Evolutionary conservation across 2,888 invertebrate genomes (phyloP).

Genomic region (Oligia strigilis): DNA sequence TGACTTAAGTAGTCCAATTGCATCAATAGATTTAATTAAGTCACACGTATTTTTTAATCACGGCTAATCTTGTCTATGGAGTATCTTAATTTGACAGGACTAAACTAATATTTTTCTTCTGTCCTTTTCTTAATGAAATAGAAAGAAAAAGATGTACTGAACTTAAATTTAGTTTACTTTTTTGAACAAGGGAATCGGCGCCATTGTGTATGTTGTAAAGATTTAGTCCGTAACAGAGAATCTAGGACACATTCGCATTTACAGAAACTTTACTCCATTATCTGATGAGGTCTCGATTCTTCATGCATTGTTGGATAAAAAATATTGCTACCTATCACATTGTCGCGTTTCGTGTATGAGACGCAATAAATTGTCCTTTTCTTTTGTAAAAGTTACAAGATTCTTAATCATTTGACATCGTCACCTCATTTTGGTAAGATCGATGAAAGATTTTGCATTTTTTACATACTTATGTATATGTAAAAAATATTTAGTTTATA

Average conservation of each 20-base stretch:
- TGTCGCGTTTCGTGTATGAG: not conserved
- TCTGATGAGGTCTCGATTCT: constrained; percentile 36
- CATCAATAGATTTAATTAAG: no score
- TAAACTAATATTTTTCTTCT: no score
- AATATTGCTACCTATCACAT: constrained; percentile 25
- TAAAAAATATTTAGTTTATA: not conserved
- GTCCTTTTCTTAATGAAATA: no score
- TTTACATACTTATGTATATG: not conserved
- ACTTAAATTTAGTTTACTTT: no score
- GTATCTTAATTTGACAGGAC: no score
- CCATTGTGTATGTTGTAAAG: not conserved
- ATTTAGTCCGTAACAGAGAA: constrained; percentile 23
- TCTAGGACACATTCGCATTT: constrained; percentile 3
- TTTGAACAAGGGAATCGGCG: no score
- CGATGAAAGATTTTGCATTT: no score
- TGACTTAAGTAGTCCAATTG: no score
- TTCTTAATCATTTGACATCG: not conserved
- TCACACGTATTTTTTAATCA: no score
- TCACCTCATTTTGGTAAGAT: not conserved
- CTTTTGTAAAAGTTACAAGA: not conserved
- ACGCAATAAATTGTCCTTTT: constrained; percentile 3
- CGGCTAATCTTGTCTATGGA: no score
- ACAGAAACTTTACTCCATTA: constrained; percentile 17
- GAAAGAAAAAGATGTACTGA: no score
- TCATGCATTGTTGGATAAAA: constrained; percentile 18